Percentiles rank a stretch among this genome's conserved stretches.
phyloP scores from a whole-genome alignment of 2,797 vertebrate genomes.

The Pachyuromys duprasi region DNA sequence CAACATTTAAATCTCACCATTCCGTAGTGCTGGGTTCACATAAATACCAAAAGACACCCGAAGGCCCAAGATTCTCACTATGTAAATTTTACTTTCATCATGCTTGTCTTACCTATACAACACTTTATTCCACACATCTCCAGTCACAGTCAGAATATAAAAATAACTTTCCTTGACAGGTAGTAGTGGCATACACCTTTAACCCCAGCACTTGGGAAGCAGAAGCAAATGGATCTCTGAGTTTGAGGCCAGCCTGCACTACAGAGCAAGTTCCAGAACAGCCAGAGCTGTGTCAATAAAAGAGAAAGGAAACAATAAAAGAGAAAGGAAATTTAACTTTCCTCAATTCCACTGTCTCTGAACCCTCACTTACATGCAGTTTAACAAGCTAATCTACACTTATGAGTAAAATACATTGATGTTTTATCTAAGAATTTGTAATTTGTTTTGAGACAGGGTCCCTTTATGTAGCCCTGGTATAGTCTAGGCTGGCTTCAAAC shows the following conservation, averaged over 20 bases:
- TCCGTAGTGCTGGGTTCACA: conserved; percentile 40
- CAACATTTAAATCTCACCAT: conserved; percentile 8
- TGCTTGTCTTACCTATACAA: neutral
- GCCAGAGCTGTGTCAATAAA: neutral
- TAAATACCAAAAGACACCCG: neutral
- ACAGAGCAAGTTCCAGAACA: neutral
- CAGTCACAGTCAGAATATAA: neutral
- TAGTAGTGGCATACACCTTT: neutral
- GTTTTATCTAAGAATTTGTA: conserved; percentile 32
- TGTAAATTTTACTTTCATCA: neutral
- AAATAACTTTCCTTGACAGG: conserved; percentile 1
- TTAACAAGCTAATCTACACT: neutral
- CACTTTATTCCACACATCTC: neutral
- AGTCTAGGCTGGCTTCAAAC: neutral
- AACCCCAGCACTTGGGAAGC: neutral
- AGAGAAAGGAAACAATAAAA: neutral
- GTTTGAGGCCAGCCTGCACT: neutral
- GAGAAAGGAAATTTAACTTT: neutral
- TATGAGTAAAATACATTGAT: conserved; percentile 33
- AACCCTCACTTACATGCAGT: neutral
- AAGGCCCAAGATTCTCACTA: neutral
- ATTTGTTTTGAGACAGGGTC: conserved; percentile 16
- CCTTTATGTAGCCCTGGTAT: neutral
- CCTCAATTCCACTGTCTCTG: conserved; percentile 7
- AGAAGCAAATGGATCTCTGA: neutral